These are phyloP conservation scores for Endomychus coccineus DNA, from an alignment of 2,888 invertebrate genomes.

Conservation along the genomic window DNA sequence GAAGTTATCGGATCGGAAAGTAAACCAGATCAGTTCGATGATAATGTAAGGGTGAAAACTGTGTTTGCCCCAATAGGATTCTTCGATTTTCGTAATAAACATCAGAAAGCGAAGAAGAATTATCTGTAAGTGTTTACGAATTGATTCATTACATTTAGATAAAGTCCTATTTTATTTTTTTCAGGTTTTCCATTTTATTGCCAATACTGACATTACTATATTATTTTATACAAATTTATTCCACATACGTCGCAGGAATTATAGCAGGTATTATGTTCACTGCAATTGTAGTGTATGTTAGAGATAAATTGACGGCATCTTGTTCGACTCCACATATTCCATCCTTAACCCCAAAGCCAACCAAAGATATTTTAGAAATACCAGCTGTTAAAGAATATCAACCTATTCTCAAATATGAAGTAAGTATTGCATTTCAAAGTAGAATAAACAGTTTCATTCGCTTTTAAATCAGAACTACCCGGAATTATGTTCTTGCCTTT, in stretches of 20 bases:
- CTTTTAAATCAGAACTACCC: too few relatives aligned
- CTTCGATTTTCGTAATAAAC: slow-evolving; percentile 33
- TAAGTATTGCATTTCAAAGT: too few relatives aligned
- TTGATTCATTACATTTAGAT: not conserved
- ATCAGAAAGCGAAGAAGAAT: slow-evolving; percentile 4
- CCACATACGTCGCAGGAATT: slow-evolving; percentile 26
- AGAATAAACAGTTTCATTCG: too few relatives aligned
- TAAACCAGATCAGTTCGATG: slow-evolving; percentile 20
- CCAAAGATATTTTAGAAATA: slow-evolving; percentile 48
- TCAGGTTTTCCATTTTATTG: slow-evolving; percentile 22
- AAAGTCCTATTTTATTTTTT: slow-evolving; percentile 11
- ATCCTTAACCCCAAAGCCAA: slow-evolving; percentile 1
- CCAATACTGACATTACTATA: slow-evolving; percentile 26
- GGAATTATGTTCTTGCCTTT: too few relatives aligned
- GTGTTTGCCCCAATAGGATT: slow-evolving; percentile 38
- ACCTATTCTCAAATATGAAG: slow-evolving; percentile 54
- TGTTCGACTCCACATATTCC: not conserved
- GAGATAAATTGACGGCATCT: not conserved
- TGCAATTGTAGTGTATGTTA: not conserved
- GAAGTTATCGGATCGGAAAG: slow-evolving; percentile 22
- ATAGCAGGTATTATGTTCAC: slow-evolving; percentile 11
- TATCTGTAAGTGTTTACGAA: slow-evolving; percentile 7
- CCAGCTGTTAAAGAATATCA: slow-evolving; percentile 57
- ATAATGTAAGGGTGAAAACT: slow-evolving; percentile 20
- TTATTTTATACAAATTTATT: slow-evolving; percentile 27